Percentiles rank a stretch among this genome's conserved stretches.
Conservation (phyloP, 2,888 invertebrate species). For the Cecidostiba fungosa region DNA sequence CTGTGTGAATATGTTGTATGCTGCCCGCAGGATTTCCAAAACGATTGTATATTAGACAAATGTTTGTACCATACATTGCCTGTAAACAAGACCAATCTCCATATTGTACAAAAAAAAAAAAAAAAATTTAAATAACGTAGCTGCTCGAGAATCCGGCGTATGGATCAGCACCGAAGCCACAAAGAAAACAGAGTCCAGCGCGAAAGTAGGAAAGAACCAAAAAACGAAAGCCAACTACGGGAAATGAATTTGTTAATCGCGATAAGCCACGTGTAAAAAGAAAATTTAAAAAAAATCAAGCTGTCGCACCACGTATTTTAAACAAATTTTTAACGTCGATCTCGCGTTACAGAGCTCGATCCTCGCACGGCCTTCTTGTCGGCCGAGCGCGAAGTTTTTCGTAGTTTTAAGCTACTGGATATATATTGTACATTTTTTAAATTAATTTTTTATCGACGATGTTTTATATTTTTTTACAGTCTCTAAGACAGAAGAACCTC, state of each 20-base stretch:
- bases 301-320: slow-evolving; percentile 39
- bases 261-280: not conserved
- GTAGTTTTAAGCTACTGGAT: slow-evolving; percentile 34
- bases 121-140: not conserved
- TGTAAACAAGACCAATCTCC: not conserved
- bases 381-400: slow-evolving; percentile 41
- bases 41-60: not conserved
- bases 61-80: not conserved
- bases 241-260: slow-evolving; percentile 28
- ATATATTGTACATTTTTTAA: slow-evolving; percentile 54
- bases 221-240: not conserved
- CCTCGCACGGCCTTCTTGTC: not conserved
- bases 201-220: not conserved
- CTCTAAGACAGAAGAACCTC: slow-evolving; percentile 22
- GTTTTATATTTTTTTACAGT: slow-evolving; percentile 58
- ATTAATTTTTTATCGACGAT: slow-evolving; percentile 47
- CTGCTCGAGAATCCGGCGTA: slow-evolving; percentile 54
- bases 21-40: not conserved
- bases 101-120: not conserved
- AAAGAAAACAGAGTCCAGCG: slow-evolving; percentile 61
- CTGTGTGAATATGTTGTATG: not conserved
- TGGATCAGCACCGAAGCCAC: slow-evolving; percentile 3
- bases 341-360: not conserved
- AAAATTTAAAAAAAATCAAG: slow-evolving; percentile 39
- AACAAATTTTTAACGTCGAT: slow-evolving; percentile 15